Conservation (phyloP, 2,113 vertebrate species). For the Neolamprologus sp. region DNA sequence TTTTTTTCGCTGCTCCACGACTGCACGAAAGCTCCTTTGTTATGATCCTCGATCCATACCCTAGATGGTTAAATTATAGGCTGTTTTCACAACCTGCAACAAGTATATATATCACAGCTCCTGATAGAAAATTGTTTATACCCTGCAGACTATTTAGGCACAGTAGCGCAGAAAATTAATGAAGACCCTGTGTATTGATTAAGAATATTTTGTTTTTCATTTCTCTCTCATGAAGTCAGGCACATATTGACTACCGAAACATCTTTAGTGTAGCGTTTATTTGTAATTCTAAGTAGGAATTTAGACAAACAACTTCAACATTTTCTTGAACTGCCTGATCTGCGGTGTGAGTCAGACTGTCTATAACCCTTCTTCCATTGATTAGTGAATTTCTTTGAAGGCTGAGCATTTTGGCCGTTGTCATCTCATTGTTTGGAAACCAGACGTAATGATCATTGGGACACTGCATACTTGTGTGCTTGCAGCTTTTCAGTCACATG, state of each 20-base stretch:
- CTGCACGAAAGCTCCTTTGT: background rate
- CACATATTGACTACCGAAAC: background rate
- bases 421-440: background rate
- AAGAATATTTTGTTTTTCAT: background rate
- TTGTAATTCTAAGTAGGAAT: background rate
- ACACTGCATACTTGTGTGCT: background rate
- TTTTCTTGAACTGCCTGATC: background rate
- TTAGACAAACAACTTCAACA: background rate
- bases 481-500: background rate
- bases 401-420: background rate
- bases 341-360: background rate
- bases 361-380: background rate
- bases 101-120: background rate
- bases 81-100: background rate
- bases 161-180: background rate
- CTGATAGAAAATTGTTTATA: background rate
- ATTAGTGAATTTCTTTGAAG: background rate
- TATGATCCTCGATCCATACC: background rate
- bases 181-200: background rate
- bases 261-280: background rate
- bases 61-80: background rate
- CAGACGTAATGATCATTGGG: background rate
- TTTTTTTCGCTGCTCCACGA: accelerated
- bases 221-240: background rate
- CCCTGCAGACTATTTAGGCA: background rate